Conservation (phyloP, 2,888 invertebrate genomes). For the Celastrina argiolus region DNA sequence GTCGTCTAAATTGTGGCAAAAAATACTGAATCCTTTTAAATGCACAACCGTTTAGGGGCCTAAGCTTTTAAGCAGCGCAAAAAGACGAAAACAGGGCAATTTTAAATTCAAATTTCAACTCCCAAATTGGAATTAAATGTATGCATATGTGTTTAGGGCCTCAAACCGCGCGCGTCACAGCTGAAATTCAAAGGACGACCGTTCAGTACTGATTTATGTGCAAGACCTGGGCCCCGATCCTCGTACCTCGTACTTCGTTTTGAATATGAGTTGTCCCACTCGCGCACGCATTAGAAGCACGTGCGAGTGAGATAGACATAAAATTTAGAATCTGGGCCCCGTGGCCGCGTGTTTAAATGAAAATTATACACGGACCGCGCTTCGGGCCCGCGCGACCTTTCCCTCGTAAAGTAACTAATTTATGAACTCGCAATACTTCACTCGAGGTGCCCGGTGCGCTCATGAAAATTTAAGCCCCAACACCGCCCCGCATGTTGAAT, state of each 20-base stretch:
- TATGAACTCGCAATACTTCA: slow-evolving; percentile 67
- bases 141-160: slow-evolving; percentile 9
- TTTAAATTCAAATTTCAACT: background rate
- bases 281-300: no score
- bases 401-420: slow-evolving; percentile 71
- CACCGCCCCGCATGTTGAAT: slow-evolving; percentile 56
- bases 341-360: slow-evolving; percentile 69
- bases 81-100: background rate
- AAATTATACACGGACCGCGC: slow-evolving; percentile 67
- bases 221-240: no score
- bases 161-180: slow-evolving; percentile 27
- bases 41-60: background rate
- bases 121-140: slow-evolving; percentile 8
- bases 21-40: background rate
- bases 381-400: slow-evolving; percentile 50
- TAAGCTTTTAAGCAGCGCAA: background rate
- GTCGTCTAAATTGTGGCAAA: background rate
- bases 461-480: slow-evolving; percentile 67
- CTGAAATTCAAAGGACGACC: slow-evolving; percentile 53
- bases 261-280: no score
- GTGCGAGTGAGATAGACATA: no score
- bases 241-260: no score
- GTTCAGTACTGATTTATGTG: slow-evolving; percentile 62
- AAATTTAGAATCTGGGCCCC: no score
- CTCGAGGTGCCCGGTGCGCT: slow-evolving; percentile 57